Conservation (phyloP, 2,888 invertebrate species). For the Cataglyphis livida region DNA sequence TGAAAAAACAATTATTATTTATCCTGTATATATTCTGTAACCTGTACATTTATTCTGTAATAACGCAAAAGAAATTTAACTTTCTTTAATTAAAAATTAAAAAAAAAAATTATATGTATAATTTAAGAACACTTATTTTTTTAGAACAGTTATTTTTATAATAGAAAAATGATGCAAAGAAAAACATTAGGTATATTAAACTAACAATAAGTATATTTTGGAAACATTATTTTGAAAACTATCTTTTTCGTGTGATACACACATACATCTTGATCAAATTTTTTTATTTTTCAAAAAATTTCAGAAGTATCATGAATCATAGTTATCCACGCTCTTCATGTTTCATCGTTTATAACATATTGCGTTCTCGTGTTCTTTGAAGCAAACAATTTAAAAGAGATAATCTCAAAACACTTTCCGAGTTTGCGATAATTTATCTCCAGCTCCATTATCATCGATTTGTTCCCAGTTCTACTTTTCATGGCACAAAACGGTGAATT, state of each 20-base stretch:
- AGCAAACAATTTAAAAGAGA: constrained; percentile 1
- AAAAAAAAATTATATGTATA: neutral
- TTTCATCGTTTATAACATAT: neutral
- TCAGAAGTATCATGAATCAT: neutral
- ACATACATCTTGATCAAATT: neutral
- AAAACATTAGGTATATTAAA: neutral
- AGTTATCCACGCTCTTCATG: neutral
- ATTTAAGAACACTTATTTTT: neutral
- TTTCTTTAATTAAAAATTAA: neutral
- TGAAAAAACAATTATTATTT: neutral
- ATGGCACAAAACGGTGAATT: constrained; percentile 9
- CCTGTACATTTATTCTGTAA: neutral
- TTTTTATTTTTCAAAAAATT: neutral
- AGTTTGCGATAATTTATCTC: constrained; percentile 21
- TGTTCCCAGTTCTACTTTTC: neutral
- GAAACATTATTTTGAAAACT: neutral
- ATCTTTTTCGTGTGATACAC: neutral
- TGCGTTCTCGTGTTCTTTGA: neutral
- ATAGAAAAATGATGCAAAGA: neutral
- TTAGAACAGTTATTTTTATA: neutral
- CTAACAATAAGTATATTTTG: neutral
- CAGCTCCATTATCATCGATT: constrained; percentile 21
- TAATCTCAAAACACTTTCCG: constrained; percentile 6
- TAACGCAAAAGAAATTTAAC: neutral
- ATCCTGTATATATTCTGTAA: too few species aligned